phyloP scores from a whole-genome alignment of 1,140 invertebrate species.

The Brachionus paranguensis region DNA sequence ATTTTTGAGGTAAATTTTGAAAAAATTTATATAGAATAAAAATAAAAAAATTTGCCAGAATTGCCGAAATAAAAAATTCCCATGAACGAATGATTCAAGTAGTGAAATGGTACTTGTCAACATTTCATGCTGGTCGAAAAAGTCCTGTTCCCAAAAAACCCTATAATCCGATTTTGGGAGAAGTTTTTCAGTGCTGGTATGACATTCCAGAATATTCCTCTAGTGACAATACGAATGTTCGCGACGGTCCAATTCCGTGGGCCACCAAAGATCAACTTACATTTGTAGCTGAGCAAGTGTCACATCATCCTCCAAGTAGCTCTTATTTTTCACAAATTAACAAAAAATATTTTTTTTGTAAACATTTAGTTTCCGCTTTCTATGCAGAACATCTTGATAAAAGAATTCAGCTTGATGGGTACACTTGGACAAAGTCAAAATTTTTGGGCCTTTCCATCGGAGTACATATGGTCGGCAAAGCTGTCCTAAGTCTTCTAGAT shows the following conservation, averaged over 20 bases:
- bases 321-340: constrained; percentile 42
- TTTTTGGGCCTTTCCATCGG: constrained; percentile 60
- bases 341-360: neutral
- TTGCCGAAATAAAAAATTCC: constrained; percentile 73
- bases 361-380: constrained; percentile 56
- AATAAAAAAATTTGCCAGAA: constrained; percentile 57
- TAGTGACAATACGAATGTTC: neutral
- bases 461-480: constrained; percentile 59
- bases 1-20: constrained; percentile 49
- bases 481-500: constrained; percentile 56
- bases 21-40: constrained; percentile 43
- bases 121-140: constrained; percentile 80
- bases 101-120: constrained; percentile 59
- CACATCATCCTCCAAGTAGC: constrained; percentile 53
- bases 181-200: constrained; percentile 55
- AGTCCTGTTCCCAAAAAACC: constrained; percentile 67
- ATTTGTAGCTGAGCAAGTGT: constrained; percentile 56
- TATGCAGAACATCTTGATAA: constrained; percentile 58
- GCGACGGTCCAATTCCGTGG: constrained; percentile 52
- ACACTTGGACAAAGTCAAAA: constrained; percentile 61
- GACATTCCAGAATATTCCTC: constrained; percentile 41
- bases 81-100: constrained; percentile 85
- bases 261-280: constrained; percentile 49
- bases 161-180: constrained; percentile 57
- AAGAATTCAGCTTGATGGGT: constrained; percentile 57